Base-by-base conservation (phyloP, 2,888 invertebrate genomes). In the Eupsilia transversa region DNA sequence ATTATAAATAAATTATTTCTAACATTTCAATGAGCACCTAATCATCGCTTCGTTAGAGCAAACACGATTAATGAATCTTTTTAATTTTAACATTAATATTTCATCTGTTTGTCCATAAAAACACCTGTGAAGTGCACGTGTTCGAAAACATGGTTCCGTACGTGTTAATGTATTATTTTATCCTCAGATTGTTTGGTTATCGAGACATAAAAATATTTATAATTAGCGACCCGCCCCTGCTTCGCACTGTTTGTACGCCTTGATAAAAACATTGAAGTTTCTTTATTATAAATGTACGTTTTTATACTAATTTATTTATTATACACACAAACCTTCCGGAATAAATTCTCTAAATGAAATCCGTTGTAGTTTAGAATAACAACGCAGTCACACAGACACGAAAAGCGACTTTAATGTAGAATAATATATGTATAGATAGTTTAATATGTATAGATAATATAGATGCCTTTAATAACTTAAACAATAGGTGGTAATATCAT, bases 51-150 rank as follows among this genome's bases (percentile, higher is more conserved):
- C 78, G 60, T 71, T 73, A 68, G 43, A 68, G 56, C 49, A 66
- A 66, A 74, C 33, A 74, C 61, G 69, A 79, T 68, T 68, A 65
- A 81, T 77, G 61, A 64, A 65, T 73, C 43, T 69, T 61, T 80
- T 69, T 77, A 77, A 84, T 84, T 84, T 60, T 46, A 70, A 63
- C 60, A 65, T 52, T 52, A 64, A 73, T 57, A 74, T 68, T 49
- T 63, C 46, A 61, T 69, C 33, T 33, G 23, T 67, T 57, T 49
- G 52, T 41, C 56, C 52, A 54, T 35, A 72, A 41, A n/a, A 63
- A 59, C 46, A 43, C 20, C n/a, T 52, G 43, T 68, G 23, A 7
- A 41, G 17, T 41, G 52, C n/a, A 20, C 46, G 59, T 68, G 17
- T 56, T 35, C 0, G 14, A 6, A 43, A 52, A 54, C 54, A 20